Evolutionary conservation across 2,113 vertebrate genomes (phyloP).

Genomic region (Prochilodus magdalenae): DNA sequence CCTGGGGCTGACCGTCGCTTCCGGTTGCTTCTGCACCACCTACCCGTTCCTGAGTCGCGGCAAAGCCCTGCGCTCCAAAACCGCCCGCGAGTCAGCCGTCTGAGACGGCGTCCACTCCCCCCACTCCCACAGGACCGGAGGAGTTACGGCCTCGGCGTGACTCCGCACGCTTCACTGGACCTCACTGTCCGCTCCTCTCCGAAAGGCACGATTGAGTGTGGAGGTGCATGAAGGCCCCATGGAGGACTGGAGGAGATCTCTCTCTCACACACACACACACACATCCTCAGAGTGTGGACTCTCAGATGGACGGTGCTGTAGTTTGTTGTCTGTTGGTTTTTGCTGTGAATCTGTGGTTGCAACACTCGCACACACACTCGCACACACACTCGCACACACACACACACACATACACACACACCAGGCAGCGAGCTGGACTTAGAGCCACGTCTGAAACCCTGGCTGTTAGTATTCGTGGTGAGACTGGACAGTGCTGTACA

Average conservation of each 20-base stretch:
- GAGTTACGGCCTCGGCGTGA: background rate
- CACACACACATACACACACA: background rate
- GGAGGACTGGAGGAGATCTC: constrained; percentile 6
- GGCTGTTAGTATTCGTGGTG: background rate
- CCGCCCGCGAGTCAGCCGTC: constrained; percentile 78
- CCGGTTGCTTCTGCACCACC: constrained; percentile 84
- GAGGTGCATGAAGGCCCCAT: constrained; percentile 5
- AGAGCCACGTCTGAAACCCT: background rate
- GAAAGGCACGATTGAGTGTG: background rate
- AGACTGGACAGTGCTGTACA: background rate
- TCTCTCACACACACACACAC: constrained; percentile 12
- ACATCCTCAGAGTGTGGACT: background rate
- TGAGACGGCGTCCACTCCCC: constrained; percentile 54
- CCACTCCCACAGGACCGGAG: background rate
- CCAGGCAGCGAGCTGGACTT: background rate
- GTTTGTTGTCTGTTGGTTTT: constrained; percentile 22
- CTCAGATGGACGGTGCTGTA: constrained; percentile 18
- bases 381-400: background rate
- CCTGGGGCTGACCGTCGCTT: constrained; percentile 81
- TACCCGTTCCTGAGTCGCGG: constrained; percentile 81
- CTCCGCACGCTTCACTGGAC: background rate
- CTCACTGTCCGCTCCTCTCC: background rate
- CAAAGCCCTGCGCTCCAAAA: constrained; percentile 79
- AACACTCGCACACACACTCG: background rate
- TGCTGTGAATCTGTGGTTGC: constrained; percentile 24